phyloP scores from a whole-genome alignment of 2,113 vertebrate genomes.

The Butorides virescens region DNA sequence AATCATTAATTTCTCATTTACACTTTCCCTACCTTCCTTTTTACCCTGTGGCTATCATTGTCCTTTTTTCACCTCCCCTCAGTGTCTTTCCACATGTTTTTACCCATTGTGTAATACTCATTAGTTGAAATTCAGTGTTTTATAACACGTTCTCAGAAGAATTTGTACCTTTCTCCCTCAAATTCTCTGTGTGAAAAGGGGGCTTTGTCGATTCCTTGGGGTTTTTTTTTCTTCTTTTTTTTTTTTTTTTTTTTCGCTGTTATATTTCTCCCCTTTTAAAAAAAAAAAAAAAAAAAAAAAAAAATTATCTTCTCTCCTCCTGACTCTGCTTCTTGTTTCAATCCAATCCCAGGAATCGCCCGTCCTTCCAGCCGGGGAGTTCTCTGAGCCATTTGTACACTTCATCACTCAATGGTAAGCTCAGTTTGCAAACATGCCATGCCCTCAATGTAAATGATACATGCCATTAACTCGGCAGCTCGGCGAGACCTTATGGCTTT shows the following conservation, averaged over 20 bases:
- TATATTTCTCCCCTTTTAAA: neutral
- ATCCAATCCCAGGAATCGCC: conserved; percentile 88
- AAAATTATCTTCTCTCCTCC: conserved; percentile 17
- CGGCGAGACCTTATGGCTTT: conserved; percentile 69
- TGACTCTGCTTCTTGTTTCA: conserved; percentile 41
- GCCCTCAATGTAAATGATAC: conserved; percentile 77
- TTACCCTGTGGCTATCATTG: conserved; percentile 81
- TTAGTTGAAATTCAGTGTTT: conserved; percentile 71
- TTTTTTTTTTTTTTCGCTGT: neutral
- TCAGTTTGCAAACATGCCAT: conserved; percentile 66
- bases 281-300: neutral
- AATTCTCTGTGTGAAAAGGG: neutral
- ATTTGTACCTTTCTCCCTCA: conserved; percentile 6
- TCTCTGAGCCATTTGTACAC: conserved; percentile 96
- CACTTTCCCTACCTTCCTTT: conserved; percentile 79
- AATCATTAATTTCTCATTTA: conserved; percentile 87
- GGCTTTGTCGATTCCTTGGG: neutral
- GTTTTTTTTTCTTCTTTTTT: neutral
- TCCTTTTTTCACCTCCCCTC: conserved; percentile 79
- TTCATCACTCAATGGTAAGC: conserved; percentile 99
- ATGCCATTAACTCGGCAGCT: conserved; percentile 73
- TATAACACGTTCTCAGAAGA: conserved; percentile 35
- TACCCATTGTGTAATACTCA: conserved; percentile 69
- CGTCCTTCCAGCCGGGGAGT: conserved; percentile 91
- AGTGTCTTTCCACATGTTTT: conserved; percentile 72